Base-by-base conservation (phyloP, 2,797 vertebrate genomes). In the Pseudochaenichthys georgianus region DNA sequence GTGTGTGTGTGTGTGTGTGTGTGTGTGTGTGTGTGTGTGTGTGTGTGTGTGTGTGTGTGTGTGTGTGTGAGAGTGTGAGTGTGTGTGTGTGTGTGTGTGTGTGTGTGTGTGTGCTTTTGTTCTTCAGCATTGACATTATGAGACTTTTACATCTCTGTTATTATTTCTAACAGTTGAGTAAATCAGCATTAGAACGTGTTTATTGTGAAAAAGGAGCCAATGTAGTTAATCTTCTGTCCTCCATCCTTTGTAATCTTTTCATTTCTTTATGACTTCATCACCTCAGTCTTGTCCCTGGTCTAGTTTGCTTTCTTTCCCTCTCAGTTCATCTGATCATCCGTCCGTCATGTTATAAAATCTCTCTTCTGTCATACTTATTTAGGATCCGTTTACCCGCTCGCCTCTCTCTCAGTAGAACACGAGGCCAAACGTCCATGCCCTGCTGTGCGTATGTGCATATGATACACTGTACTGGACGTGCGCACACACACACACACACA, bases 301-400 rank as follows among this genome's bases (percentile, higher is more conserved):
- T 73, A 10, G 1, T 11, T 64, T 59, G 52, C 31, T 42, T 17
- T 68, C 60, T 54, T 54, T 73, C 63, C 23, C 60, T 77, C 75
- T 78, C 85, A 19, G 70, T 77, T 85, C 81, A 76, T 84, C 82
- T 85, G 78, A 23, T 85, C 81, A 38, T 53, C 81, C 83, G 42
- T 88, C 87, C 91, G 88, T 83, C 82, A 63, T 64, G 68, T 85
- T 86, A 82, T 61, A 54, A 89, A 86, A 84, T 68, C 65, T 73
- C 62, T 63, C 64, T 48, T 73, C 48, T 52, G 57, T 57, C 21
- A 9, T 55, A 67, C 46, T 34, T n/a, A 45, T 3, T 9, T 4
- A 34, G 51, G 51, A 77, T 77, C 77, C 53, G 73, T 86, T 82
- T 78, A 45, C 50, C 51, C 34, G 3, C 31, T 64, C 72, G 23